Evolutionary conservation across 2,888 invertebrate species (phyloP), one percentile per base, ranked within the genome.

Genomic region (Sceliomorpha sp.): DNA sequence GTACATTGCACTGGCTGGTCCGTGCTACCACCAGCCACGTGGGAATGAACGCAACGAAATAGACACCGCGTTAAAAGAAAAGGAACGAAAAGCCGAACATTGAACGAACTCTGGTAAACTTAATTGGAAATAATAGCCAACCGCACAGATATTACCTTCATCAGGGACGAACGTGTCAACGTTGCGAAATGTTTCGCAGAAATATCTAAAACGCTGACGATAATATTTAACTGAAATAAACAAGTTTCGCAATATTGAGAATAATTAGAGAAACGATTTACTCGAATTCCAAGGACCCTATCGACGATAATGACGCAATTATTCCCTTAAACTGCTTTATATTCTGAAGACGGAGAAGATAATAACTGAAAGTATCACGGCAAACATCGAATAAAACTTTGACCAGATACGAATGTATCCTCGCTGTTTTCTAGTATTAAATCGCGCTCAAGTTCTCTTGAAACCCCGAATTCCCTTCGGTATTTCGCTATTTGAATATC

Each of bases 401-500:
- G 47, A 53, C 55, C 63, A 59, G 63, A 64, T 70, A 48, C 55
- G 27, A 55, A 42, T 55, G 59, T 70, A 64, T 44, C 47, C 59
- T 55, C 20, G 48, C 63, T 59, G 63, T 70, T 63, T 70, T 70
- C 63, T 64, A 32, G 47, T 64, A 63, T 63, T 59, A 62, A 64
- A 70, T 59, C 59, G 36, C 59, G 59, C 59, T 63, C 59, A 64
- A 70, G 55, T 70, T 70, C 58, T 55, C 69, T 44, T 20, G 63
- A 59, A 70, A 56, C 55, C 63, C 51, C 55, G 62, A 59, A 70
- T 70, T 64, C 69, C 63, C 63, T 48, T 59, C 63, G 69, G 63
- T 64, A 64, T 70, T 50, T 64, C 48, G 55, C 59, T 64, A 63
- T 70, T 70, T 70, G 70, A 70, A 70, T 70, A 70, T 70, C 64